Conservation (phyloP, 2,113 vertebrate species). For the Chaetops frenatus region DNA sequence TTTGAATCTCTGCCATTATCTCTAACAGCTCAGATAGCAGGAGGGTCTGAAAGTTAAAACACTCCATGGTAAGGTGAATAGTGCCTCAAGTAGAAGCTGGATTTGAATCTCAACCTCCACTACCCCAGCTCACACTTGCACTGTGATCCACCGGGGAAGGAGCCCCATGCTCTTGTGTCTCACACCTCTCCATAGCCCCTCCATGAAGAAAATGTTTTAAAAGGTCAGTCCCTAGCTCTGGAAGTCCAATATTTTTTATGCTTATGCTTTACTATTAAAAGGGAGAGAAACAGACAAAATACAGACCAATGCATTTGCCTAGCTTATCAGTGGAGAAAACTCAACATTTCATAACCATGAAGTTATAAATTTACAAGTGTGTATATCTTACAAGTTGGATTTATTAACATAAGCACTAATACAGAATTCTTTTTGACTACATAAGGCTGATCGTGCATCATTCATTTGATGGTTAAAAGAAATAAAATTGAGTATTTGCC, state of each 20-base stretch:
- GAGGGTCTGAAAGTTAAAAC: background rate
- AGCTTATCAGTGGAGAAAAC: background rate
- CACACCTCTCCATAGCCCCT: background rate
- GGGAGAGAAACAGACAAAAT: background rate
- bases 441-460: fast-evolving
- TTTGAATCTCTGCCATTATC: background rate
- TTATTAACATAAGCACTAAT: background rate
- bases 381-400: background rate
- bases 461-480: background rate
- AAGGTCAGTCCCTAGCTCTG: background rate
- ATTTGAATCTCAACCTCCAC: background rate
- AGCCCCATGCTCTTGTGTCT: background rate
- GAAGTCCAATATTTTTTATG: background rate
- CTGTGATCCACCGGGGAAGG: background rate
- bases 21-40: background rate
- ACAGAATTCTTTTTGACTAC: background rate
- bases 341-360: background rate
- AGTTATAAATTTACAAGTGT: background rate
- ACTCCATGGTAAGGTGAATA: background rate
- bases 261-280: background rate
- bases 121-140: background rate
- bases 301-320: background rate
- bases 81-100: background rate
- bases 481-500: background rate
- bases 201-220: background rate